Base-by-base conservation (phyloP, 1,140 invertebrate genomes). In the Tetramorium parvispinum region DNA sequence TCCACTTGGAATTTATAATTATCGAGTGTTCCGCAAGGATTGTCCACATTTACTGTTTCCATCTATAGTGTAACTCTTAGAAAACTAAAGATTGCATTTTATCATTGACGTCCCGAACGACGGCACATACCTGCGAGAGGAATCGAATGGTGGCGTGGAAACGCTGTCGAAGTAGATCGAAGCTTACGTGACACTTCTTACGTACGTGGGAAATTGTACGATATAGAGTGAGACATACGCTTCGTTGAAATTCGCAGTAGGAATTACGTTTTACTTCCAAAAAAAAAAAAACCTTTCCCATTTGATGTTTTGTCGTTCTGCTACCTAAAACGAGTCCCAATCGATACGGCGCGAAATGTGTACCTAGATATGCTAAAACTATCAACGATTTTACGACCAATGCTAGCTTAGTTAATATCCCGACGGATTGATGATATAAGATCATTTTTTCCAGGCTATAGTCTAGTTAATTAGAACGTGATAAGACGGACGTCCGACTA, bases 301-400 rank as follows among this genome's bases (percentile, higher is more conserved):
- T 21, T 93, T 89, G 87, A 93, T 93, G 91, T 93, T 93, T 93
- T 88, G 89, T 93, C 86, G 89, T 93, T 93, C 91, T 91, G 85
- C 92, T 93, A 88, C 88, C 86, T 91, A 88, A 88, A 91, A 71
- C 73, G 66, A 81, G 70, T 82, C 85, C 87, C 79, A 32, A 82
- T 79, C 70, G 68, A 88, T 86, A 88, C 55, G 85, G 85, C 68
- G 82, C 89, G 78, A 88, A 57, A 61, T 78, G 65, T 88, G 55
- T 68, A 46, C 32, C 57, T 78, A 85, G 59, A 87, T 83, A 79
- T 87, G 79, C 87, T 86, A 83, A 83, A 91, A 85, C 85, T 91
- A 88, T 91, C 91, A 92, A 92, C 92, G 91, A 92, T 92, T 91
- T 85, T 91, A 87, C 87, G 91, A 92, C 90, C 91, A 92, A 92